Conservation (phyloP, 2,113 vertebrate species). For the Casuarius casuarius region DNA sequence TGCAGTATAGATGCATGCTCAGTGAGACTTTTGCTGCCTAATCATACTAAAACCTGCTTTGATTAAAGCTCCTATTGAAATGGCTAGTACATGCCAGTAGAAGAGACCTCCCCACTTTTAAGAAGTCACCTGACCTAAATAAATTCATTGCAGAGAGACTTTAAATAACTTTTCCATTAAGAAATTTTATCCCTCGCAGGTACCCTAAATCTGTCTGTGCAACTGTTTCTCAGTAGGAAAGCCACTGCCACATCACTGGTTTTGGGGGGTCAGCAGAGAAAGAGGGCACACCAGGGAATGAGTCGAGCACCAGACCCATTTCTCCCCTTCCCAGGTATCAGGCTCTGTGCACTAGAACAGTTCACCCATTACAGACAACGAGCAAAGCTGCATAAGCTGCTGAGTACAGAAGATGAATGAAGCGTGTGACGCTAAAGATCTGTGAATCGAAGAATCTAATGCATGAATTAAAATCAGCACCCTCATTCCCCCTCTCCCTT, state of each 20-base stretch:
- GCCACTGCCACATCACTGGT: not conserved
- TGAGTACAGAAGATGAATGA: constrained; percentile 73
- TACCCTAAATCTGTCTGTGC: not conserved
- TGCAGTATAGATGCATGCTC: not conserved
- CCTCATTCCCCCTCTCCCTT: not conserved
- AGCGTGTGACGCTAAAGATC: constrained; percentile 70
- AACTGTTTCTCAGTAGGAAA: not conserved
- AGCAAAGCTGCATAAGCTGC: constrained; percentile 75
- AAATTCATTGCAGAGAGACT: not conserved
- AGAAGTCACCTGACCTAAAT: not conserved
- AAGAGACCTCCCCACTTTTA: not conserved
- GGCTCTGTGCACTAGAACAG: not conserved
- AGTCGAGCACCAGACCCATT: not conserved
- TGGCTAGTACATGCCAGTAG: too few species aligned
- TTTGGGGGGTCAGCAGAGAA: not conserved
- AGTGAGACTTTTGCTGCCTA: not conserved
- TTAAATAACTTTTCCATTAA: not conserved
- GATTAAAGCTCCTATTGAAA: not conserved
- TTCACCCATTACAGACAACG: constrained; percentile 61
- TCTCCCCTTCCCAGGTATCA: not conserved
- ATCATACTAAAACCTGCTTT: not conserved
- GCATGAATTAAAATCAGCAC: constrained; percentile 64
- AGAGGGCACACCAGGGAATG: constrained; percentile 1
- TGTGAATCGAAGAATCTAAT: constrained; percentile 65
- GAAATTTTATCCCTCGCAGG: not conserved